phyloP scores from a whole-genome alignment of 2,888 invertebrate genomes.

The Xestia xanthographa region DNA sequence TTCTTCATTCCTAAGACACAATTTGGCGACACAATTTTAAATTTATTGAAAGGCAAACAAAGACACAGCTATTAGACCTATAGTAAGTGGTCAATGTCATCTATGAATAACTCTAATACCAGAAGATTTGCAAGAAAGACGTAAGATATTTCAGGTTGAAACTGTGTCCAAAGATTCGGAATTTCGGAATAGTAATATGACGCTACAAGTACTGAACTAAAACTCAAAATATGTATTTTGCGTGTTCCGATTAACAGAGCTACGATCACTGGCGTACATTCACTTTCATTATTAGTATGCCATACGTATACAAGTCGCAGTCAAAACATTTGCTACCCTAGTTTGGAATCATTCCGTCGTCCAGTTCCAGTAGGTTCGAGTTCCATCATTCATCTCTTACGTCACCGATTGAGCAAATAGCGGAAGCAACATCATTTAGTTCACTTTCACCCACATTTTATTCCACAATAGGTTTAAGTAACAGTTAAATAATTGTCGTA shows the following conservation, averaged over 20 bases:
- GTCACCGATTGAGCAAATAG: slow-evolving; percentile 79
- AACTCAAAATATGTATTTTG: not conserved
- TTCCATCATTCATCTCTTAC: slow-evolving; percentile 73
- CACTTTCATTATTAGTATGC: slow-evolving; percentile 31
- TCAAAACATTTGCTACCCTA: slow-evolving; percentile 31
- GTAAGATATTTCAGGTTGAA: not conserved
- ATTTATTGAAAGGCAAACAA: not conserved
- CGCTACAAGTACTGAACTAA: not conserved
- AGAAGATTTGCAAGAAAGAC: not conserved
- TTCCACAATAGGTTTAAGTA: slow-evolving; percentile 71
- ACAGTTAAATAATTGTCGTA: slow-evolving; percentile 68
- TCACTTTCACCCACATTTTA: slow-evolving; percentile 77
- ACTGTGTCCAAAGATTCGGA: not conserved
- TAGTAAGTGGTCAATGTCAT: not conserved
- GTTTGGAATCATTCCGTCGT: slow-evolving; percentile 20
- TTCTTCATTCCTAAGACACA: not conserved
- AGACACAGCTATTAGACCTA: not conserved
- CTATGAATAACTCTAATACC: not conserved
- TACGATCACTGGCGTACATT: not conserved
- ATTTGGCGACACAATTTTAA: not conserved
- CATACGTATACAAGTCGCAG: not conserved
- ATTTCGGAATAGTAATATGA: not conserved
- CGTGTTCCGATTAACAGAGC: not conserved
- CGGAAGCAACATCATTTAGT: slow-evolving; percentile 76
- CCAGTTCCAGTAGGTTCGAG: slow-evolving; percentile 32